Conservation (phyloP, 92 coral and sea anemone species). For the Actinernus sp. region DNA sequence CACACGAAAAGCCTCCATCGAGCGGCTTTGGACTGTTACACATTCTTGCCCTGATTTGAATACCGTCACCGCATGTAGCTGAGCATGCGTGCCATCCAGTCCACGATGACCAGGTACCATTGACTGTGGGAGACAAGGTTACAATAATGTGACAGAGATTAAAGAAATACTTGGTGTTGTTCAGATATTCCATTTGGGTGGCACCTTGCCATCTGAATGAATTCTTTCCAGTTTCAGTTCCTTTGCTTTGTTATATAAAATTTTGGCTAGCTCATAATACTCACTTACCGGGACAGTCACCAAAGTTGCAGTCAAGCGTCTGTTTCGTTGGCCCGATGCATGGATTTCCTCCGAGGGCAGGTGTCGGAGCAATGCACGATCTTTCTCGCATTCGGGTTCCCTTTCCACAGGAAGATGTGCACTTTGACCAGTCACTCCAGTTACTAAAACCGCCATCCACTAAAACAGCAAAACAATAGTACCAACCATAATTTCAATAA, state of each 20-base stretch:
- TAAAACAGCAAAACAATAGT: constrained; percentile 7
- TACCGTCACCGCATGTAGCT: constrained; percentile 94
- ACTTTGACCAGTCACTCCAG: constrained; percentile 91
- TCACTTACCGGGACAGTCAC: constrained; percentile 92
- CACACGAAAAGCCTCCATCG: constrained; percentile 83
- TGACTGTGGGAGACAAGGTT: constrained; percentile 63
- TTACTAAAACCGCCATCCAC: constrained; percentile 92
- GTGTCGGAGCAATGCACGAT: constrained; percentile 80
- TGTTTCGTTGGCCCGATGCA: constrained; percentile 89
- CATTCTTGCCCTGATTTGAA: constrained; percentile 80
- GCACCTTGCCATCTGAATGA: too few relatives aligned
- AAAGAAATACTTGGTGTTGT: too few relatives aligned
- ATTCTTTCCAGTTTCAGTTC: too few relatives aligned
- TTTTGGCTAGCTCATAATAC: too few relatives aligned
- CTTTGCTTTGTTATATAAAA: too few relatives aligned
- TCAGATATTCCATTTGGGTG: too few relatives aligned
- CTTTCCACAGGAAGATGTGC: constrained; percentile 86
- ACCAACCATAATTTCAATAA: background rate
- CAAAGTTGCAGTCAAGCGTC: constrained; percentile 69
- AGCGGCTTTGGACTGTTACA: constrained; percentile 78
- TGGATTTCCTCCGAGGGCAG: constrained; percentile 82
- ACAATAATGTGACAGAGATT: too few relatives aligned
- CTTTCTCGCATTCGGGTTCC: constrained; percentile 74
- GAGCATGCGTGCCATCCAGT: constrained; percentile 97
- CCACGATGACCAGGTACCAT: constrained; percentile 98